A percentile compares a stretch with the other conserved stretches of the same genome.
Conservation (phyloP, 1,140 invertebrate species). For the Periplaneta americana region DNA sequence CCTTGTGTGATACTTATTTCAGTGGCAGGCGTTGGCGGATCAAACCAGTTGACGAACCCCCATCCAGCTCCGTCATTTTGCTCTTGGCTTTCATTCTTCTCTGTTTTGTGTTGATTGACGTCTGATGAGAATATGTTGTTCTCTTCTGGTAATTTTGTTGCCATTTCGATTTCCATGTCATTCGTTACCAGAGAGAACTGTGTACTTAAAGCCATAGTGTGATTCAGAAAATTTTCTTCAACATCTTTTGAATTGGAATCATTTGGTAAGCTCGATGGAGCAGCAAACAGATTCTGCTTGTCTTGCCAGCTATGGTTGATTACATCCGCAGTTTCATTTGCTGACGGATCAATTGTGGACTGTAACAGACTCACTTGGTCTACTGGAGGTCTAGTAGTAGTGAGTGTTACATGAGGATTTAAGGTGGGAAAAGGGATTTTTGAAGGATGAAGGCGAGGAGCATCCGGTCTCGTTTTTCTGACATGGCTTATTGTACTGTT, state of each 20-base stretch:
- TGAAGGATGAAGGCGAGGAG: neutral
- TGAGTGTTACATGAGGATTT: neutral
- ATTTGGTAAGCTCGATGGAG: neutral
- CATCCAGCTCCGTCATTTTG: neutral
- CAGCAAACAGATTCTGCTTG: too few species aligned
- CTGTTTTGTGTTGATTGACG: neutral
- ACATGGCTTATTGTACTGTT: neutral
- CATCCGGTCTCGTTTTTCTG: neutral
- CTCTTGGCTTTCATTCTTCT: neutral
- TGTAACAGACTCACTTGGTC: neutral
- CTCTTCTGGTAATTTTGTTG: neutral
- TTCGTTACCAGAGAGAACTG: neutral
- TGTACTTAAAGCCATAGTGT: neutral
- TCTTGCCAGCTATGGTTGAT: neutral
- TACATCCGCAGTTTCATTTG: neutral
- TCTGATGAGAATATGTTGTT: neutral
- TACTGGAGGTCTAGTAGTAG: too few species aligned
- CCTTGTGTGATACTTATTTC: neutral
- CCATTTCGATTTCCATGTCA: neutral
- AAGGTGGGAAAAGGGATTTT: neutral
- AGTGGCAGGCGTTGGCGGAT: neutral
- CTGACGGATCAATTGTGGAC: neutral
- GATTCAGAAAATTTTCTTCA: neutral
- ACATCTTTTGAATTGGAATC: neutral
- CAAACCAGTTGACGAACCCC: neutral